These are phyloP conservation scores for Augochlora pura DNA, from an alignment of 1,140 invertebrate genomes.

Conservation along the genomic window DNA sequence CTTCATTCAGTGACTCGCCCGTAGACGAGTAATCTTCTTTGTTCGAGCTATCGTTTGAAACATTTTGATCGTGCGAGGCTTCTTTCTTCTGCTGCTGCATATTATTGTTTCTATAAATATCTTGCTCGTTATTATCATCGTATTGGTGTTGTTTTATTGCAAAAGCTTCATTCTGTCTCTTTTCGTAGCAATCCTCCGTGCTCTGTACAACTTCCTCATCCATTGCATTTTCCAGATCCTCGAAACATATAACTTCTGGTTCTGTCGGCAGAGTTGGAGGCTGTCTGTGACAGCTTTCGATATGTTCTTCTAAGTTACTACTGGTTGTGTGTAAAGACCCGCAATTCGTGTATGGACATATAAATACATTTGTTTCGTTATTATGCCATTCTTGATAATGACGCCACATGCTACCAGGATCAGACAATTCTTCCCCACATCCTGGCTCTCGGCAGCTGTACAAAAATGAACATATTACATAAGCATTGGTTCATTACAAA, in stretches of 20 bases:
- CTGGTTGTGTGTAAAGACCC: slow-evolving; percentile 72
- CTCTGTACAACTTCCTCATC: slow-evolving; percentile 68
- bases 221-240: slow-evolving; percentile 71
- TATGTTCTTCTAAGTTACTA: slow-evolving; percentile 76
- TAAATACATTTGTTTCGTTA: slow-evolving; percentile 75
- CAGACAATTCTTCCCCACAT: slow-evolving; percentile 76
- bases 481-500: not conserved
- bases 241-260: slow-evolving; percentile 78
- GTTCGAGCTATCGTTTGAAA: slow-evolving; percentile 40
- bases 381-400: slow-evolving; percentile 79
- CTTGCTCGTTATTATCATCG: slow-evolving; percentile 59
- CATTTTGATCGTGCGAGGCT: slow-evolving; percentile 43
- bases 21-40: slow-evolving; percentile 57
- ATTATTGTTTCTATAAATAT: slow-evolving; percentile 53
- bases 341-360: slow-evolving; percentile 78
- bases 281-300: slow-evolving; percentile 76
- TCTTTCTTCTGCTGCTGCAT: slow-evolving; percentile 51
- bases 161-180: slow-evolving; percentile 59
- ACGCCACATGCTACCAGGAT: slow-evolving; percentile 79
- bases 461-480: not conserved
- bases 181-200: slow-evolving; percentile 67
- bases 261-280: slow-evolving; percentile 72
- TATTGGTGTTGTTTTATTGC: slow-evolving; percentile 57
- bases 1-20: slow-evolving; percentile 50
- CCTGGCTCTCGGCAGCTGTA: slow-evolving; percentile 76